phyloP scores from a whole-genome alignment of 2,797 vertebrate genomes.

The Sebastes hubbsi region DNA sequence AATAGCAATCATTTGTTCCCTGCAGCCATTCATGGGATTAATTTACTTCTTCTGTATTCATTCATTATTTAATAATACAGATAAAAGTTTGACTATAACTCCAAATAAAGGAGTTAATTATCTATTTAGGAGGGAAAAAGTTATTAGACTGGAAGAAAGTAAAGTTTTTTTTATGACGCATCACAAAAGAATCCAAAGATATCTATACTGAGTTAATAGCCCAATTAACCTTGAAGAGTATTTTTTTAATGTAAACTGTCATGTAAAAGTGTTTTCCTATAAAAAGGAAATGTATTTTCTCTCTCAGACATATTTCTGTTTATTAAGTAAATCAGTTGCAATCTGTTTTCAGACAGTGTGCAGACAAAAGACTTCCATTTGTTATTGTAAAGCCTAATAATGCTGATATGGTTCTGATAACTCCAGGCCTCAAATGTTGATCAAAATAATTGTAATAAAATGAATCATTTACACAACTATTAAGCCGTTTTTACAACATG shows the following conservation, averaged over 20 bases:
- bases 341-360: not conserved
- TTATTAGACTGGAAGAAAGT: not conserved
- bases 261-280: not conserved
- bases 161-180: not conserved
- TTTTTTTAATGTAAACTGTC: not conserved
- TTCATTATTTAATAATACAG: slow-evolving; percentile 41
- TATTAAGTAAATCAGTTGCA: not conserved
- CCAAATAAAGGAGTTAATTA: slow-evolving; percentile 37
- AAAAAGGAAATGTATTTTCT: not conserved
- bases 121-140: not conserved
- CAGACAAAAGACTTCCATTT: no score
- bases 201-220: not conserved
- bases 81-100: slow-evolving; percentile 37
- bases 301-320: not conserved
- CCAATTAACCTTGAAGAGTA: not conserved
- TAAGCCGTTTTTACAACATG: not conserved
- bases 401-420: not conserved
- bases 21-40: slow-evolving; percentile 51
- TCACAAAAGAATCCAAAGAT: not conserved
- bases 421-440: not conserved
- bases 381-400: no score
- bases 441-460: not conserved
- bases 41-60: slow-evolving; percentile 47
- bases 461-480: not conserved
- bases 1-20: slow-evolving; percentile 49